Base-by-base conservation (phyloP, 37 sponge, comb jelly and placozoan species). In the Geodia barretti region DNA sequence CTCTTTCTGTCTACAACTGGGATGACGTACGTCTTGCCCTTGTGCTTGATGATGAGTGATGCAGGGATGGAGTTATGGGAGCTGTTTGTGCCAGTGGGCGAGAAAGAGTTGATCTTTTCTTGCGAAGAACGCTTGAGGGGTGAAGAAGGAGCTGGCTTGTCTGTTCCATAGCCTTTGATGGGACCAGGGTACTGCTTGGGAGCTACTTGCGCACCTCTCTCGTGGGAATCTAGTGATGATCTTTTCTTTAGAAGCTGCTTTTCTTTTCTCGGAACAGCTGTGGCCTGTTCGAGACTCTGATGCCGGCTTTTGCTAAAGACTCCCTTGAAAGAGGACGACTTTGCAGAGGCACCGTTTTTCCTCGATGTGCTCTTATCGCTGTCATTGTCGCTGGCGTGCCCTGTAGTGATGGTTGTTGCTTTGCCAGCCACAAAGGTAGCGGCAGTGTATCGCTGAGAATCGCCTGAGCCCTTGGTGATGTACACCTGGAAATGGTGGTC, bases 21-120 rank as follows among this genome's bases (percentile, higher is more conserved):
- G 19, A 85, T 43, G 17, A 85, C 7, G 62, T 72, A 85, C 8
- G 78, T 70, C 70, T 85, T 77, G 1, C 86, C 86, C 40, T 85
- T 85, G 73, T 85, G 86, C 34, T 78, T 85, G 34, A 85, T 69
- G 34, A 85, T 21, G 14, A 77, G 69, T 7, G 74, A 62, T 4
- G 69, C 54, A 31, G 86, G 68, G 54, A 47, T 47, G 7, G 14
- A 47, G 14, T 47, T 47, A 14, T 7, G 54, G 7, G 54, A 47
- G 11, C 39, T 3, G 4, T 60, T 26, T 4, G 61, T 30, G 17
- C 41, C 3, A 28, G 60, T 4, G 1, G 75, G n/a, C 25, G 39
- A 17, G n/a, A n/a, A n/a, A 2, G 25, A n/a, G 33, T 21, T 31
- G 1, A 28, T 63, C 26, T 37, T 67, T 8, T 79, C 79, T 29